Evolutionary conservation across 2,797 vertebrate genomes (phyloP).

Genomic region (Danio aesculapii): DNA sequence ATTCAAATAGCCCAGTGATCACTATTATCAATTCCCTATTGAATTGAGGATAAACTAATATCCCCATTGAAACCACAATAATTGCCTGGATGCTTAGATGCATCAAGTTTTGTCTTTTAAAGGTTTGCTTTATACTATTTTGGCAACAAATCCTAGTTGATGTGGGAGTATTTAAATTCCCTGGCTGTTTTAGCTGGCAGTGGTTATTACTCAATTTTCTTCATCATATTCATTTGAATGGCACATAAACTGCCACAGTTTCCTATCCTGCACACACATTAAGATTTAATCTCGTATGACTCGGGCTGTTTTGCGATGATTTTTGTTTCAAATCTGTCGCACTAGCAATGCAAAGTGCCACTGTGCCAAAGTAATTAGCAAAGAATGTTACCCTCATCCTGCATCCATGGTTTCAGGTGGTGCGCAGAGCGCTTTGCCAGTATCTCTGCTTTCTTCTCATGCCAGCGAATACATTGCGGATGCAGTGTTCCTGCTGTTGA

Average conservation of each 20-base stretch:
- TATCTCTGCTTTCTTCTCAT: conserved; percentile 26
- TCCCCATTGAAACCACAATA: conserved; percentile 15
- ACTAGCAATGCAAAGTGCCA: conserved; percentile 18
- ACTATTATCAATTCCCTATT: conserved; percentile 7
- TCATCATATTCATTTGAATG: conserved; percentile 21
- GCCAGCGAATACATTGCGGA: conserved; percentile 43
- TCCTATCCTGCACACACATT: conserved; percentile 18
- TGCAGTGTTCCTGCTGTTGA: conserved; percentile 49
- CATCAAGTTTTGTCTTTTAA: conserved; percentile 16
- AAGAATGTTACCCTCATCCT: conserved; percentile 41
- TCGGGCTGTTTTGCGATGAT: conserved; percentile 19
- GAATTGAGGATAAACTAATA: conserved; percentile 12
- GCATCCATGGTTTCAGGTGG: conserved; percentile 32
- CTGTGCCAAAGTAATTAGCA: conserved; percentile 52
- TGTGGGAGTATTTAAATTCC: conserved; percentile 34
- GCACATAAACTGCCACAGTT: conserved; percentile 13
- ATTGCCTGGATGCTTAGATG: neutral
- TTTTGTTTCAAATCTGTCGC: conserved; percentile 27
- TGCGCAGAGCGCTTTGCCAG: conserved; percentile 8
- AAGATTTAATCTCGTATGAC: conserved; percentile 29
- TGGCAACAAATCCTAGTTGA: conserved; percentile 15
- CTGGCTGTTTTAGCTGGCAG: conserved; percentile 14
- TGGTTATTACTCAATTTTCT: neutral
- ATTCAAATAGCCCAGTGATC: conserved; percentile 15
- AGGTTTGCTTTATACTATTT: conserved; percentile 33